Evolutionary conservation across 2,113 vertebrate genomes (phyloP), one percentile per base, ranked within the genome.

Genomic region (Calidris pugnax): DNA sequence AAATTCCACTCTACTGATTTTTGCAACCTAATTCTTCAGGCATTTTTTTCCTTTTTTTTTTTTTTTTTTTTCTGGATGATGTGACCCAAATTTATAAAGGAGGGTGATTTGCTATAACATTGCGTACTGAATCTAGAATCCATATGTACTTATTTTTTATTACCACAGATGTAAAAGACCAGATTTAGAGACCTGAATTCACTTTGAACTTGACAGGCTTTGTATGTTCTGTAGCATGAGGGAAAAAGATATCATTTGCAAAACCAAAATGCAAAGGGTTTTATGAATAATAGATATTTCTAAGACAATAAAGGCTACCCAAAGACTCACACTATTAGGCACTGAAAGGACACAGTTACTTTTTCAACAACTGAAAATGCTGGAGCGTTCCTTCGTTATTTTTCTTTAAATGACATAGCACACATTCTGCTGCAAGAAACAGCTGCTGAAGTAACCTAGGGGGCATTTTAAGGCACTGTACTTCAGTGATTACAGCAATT

Each of bases 1-100:
- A 97, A 98, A 97, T 96, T 97, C 96, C 96, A 96, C 95, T 97
- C 93, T 51, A 14, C 84, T 97, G 95, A 95, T 87, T 94, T 96
- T 87, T 95, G 93, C 92, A 97, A 95, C 85, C 96, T 97, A 97
- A 97, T 97, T 97, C 90, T 97, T 91, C 77, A 50, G 78, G 96
- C 92, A 63, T 86, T 94, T 73, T 89, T 77, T 91, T 28, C 2
- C 4, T 3, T 28, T 6, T 45, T 45, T 67, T 91, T 56, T 57
- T 56, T 53, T 71, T 90, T 30, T 68, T 66, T 75, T 68, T 92
- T 80, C 93, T 96, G 90, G 79, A 96, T 87, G 53, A 95, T 74
- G 67, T 95, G 95, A 97, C 97, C 94, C 81, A 97, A 97, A 98
- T 98, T 97, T 95, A 91, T 86, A 95, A 93, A 89, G 67, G 30